phyloP scores from a whole-genome alignment of 2,113 vertebrate genomes.

The Dasyprocta punctata region DNA sequence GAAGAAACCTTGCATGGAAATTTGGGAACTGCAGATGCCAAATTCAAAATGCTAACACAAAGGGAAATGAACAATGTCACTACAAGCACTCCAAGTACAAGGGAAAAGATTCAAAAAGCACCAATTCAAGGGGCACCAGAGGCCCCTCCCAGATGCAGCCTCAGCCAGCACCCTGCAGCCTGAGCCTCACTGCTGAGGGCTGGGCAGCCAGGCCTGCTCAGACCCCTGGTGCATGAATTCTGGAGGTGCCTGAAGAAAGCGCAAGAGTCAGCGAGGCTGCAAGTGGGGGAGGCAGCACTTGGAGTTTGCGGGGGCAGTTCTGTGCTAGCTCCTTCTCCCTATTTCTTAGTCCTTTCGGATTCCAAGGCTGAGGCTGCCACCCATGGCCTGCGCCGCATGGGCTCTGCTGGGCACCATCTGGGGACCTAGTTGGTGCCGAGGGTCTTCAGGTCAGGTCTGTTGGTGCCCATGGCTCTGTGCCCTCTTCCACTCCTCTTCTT shows the following conservation, averaged over 20 bases:
- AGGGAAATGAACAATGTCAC: background rate
- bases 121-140: fast-evolving
- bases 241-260: background rate
- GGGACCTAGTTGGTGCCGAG: no score
- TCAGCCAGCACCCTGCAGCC: background rate
- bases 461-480: background rate
- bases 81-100: fast-evolving
- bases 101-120: background rate
- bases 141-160: no score
- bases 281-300: background rate
- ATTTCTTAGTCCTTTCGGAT: background rate
- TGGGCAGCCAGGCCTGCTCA: background rate
- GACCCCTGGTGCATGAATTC: fast-evolving
- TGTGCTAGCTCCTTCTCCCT: background rate
- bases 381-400: background rate
- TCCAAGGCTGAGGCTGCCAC: background rate
- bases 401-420: background rate
- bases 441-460: background rate
- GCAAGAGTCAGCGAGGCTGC: fast-evolving
- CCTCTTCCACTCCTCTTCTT: background rate
- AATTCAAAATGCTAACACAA: background rate
- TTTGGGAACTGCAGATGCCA: background rate
- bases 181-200: background rate
- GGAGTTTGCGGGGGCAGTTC: background rate
- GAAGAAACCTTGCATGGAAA: background rate